Evolutionary conservation across 2,888 invertebrate species (phyloP).

Genomic region (Altica lythri): DNA sequence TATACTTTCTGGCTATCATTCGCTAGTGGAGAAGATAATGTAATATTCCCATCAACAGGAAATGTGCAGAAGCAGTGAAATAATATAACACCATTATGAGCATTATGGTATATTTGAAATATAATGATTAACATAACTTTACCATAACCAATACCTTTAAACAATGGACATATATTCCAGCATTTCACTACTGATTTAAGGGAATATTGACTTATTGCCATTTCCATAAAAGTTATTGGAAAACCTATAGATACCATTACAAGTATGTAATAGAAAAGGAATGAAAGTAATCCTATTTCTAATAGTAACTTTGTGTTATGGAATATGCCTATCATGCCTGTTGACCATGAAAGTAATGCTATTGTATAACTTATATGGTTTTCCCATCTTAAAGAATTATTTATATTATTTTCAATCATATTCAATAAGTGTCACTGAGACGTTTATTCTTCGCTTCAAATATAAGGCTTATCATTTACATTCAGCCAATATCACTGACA

Average conservation of each 20-base stretch:
- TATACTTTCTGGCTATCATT: too few relatives aligned
- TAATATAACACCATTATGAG: slow-evolving; percentile 25
- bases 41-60: not conserved
- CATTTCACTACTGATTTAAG: slow-evolving; percentile 20
- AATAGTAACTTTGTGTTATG: slow-evolving; percentile 18
- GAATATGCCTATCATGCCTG: slow-evolving; percentile 24
- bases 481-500: too few relatives aligned
- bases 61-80: slow-evolving; percentile 22
- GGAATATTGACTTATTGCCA: slow-evolving; percentile 29
- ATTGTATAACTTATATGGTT: slow-evolving; percentile 17
- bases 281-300: too few relatives aligned
- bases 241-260: slow-evolving; percentile 27
- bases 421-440: too few relatives aligned
- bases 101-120: slow-evolving; percentile 29
- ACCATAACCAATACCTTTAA: slow-evolving; percentile 20
- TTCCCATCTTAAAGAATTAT: slow-evolving; percentile 27
- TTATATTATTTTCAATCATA: too few relatives aligned
- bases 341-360: slow-evolving; percentile 29
- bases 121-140: slow-evolving; percentile 21
- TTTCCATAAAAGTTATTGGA: slow-evolving; percentile 27
- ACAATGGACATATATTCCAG: slow-evolving; percentile 30
- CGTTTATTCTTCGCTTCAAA: too few relatives aligned
- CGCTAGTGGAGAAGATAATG: not conserved
- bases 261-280: slow-evolving; percentile 19
- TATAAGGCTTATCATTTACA: too few relatives aligned